phyloP scores from a whole-genome alignment of 37 sponge, comb jelly and placozoan species.

The Oopsacas minuta region DNA sequence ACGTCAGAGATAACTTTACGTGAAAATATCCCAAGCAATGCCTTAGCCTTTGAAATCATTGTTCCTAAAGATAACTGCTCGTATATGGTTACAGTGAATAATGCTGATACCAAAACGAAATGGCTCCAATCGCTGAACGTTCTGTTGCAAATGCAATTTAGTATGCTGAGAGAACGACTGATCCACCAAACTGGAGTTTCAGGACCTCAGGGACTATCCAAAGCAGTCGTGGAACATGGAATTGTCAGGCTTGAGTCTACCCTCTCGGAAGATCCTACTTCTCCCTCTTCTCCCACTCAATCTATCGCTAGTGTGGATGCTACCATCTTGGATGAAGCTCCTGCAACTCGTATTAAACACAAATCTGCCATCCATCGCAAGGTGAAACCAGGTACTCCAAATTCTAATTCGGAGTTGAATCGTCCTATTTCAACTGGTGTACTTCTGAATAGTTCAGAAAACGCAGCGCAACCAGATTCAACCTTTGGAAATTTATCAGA shows the following conservation, averaged over 20 bases:
- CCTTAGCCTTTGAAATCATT: neutral
- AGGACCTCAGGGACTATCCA: neutral
- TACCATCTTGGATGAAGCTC: neutral
- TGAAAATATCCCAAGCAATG: neutral
- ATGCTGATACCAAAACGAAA: neutral
- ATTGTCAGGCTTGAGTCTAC: neutral
- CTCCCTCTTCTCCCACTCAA: neutral
- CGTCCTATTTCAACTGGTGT: neutral
- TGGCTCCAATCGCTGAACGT: neutral
- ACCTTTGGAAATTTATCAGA: neutral
- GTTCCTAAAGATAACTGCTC: neutral
- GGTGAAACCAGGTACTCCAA: neutral
- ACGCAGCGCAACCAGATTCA: neutral
- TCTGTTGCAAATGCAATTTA: neutral
- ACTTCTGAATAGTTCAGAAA: neutral
- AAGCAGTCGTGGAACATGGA: neutral
- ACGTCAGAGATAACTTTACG: neutral
- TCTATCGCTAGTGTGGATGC: neutral
- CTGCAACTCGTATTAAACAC: neutral
- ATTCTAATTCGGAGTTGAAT: neutral
- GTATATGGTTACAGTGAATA: neutral
- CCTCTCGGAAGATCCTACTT: neutral
- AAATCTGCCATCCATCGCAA: neutral
- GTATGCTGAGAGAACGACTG: neutral
- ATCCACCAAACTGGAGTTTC: neutral